Evolutionary conservation across 2,888 invertebrate genomes (phyloP), one percentile per base, ranked within the genome.

Genomic region (Marasmarcha lunaedactyla): DNA sequence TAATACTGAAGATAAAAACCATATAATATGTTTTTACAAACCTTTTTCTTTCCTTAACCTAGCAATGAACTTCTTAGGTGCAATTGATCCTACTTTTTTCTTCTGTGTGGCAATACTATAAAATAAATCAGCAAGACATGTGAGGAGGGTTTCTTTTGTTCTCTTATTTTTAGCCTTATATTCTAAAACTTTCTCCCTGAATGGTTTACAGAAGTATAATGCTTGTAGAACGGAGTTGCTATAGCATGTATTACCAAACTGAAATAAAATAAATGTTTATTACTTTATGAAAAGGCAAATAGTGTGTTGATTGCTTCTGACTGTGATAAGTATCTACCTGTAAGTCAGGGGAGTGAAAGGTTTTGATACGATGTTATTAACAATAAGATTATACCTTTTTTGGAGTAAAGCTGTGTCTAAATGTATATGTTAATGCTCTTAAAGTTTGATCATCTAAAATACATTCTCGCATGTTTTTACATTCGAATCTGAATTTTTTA

Each of bases 181-280:
- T 71, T 97, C 97, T 47, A 99, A 86, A 39, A 99, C 97, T 84
- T 95, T 97, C 63, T 99, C 99, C 69, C 99, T 89, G 71, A 99
- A 99, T 44, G 99, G 99, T 63, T 96, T 94, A 83, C 99, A 99
- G 78, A 99, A 99, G 76, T 99, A 99, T 49, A 99, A 86, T 20
- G 99, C 99, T 88, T 99, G 99, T 50, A 99, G 87, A 54, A 99
- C 99, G 35, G 98, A 98, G 83, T 99, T 99, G 73, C 98, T 98
- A 76, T 99, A 99, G 84, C 99, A 99, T 20, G 99, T 99, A 83
- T 99, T 99, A 54, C 99, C 99, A 87, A 99, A 99, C 93, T 94
- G 85, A 51, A 89, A 87, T 62, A 38, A 42, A 46, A 40, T 30
- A 30, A 33, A 2, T 27, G 38, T 10, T 7, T 27, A 35, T 15